Evolutionary conservation across 1,140 invertebrate species (phyloP), one percentile per base, ranked within the genome.

Genomic region (Leptinotarsa lineolata): DNA sequence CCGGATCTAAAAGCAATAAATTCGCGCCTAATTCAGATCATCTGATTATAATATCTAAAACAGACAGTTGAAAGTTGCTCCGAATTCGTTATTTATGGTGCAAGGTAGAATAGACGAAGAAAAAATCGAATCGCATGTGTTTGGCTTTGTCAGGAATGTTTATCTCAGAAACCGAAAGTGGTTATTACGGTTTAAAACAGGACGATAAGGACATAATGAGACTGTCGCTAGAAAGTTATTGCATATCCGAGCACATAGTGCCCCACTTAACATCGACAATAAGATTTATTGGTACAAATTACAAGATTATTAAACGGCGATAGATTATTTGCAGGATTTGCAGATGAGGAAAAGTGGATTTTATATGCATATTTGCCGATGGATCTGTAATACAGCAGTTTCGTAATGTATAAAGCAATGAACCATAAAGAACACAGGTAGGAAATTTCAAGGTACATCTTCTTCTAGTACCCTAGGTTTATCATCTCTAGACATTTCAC

Each of bases 181-280:
- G 48, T 54, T 54, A 54, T 54, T 54, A 54, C 48, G 48, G 48
- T n/a, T 54, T 15, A 13, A 54, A 54, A 8, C 15, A 54, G 16
- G n/a, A 54, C 48, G 48, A 54, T 54, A 54, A n/a, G 48, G 48
- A 54, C 48, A n/a, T 54, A 54, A 54, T 54, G 48, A 54, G 48
- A 13, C 48, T 54, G n/a, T 15, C 16, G 48, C 15, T 54, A 54
- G 48, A 54, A 54, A 54, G 48, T 54, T 54, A 54, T 54, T 54
- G 48, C 48, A 54, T 54, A 54, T 54, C 48, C 15, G 48, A 54
- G n/a, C 48, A n/a, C 48, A 54, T 54, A 54, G 15, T 54, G 48
- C n/a, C 48, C 48, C 13, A 54, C 48, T 54, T 54, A 54, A 54
- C 48, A 54, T 16, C 48, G 48, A 54, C 48, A 54, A 54, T 54